Evolutionary conservation across 2,888 invertebrate species (phyloP), one percentile per base, ranked within the genome.

Genomic region (Torymus texanus): DNA sequence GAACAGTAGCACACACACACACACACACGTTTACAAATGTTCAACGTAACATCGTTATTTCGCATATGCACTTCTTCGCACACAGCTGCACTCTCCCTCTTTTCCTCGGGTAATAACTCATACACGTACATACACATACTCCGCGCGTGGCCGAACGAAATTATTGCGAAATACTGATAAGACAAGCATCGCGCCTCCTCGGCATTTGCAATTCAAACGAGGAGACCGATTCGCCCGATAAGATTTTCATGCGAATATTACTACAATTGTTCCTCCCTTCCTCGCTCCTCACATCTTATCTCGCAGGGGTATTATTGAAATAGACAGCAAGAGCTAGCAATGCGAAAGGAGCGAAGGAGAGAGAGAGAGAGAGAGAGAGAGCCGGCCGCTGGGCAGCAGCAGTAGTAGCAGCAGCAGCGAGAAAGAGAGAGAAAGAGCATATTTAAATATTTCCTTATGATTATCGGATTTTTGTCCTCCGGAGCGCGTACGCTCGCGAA

Each of bases 151-250:
- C 67, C 53, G 65, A 70, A 75, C 41, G 75, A 79, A 79, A 67
- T 79, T 75, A 75, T 79, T 79, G 79, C 75, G 67, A 79, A 75
- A 75, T 56, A 72, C 67, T 75, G 79, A 79, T 79, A 79, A 79
- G 79, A 79, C 78, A 79, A 79, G 68, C 70, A 74, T 74, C 78
- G 74, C 58, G 65, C 41, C 41, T 41, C 41, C 41, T 4, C 8
- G 41, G 41, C 78, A 73, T 76, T 75, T 63, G 71, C 76, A 77
- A 67, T 79, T 77, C 79, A 71, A 75, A 81, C 65, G 53, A 58
- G 24, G 29, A 29, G 18, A 18, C 56, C 58, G 53, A 16, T 5
- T 51, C 56, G 5, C n/a, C 41, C 72, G 71, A 71, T 71, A 77
- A 77, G 71, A 77, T 77, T 77, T 66, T 72, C 66, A 77, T 77